These are phyloP conservation scores for Frankliniella intonsa DNA, from an alignment of 2,888 invertebrate genomes.

Conservation along the genomic window DNA sequence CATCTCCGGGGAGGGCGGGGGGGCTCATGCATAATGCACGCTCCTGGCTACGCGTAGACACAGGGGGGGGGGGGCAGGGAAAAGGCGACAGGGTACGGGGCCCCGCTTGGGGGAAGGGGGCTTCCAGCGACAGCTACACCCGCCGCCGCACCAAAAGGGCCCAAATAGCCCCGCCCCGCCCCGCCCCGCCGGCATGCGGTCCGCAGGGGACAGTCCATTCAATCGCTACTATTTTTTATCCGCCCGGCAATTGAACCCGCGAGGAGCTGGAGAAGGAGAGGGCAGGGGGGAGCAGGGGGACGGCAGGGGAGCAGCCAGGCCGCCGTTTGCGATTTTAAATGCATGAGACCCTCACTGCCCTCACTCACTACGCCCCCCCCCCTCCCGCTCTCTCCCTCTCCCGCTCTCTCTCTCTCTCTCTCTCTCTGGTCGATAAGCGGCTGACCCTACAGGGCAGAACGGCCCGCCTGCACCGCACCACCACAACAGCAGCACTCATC, in stretches of 20 bases:
- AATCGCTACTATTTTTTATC: background rate
- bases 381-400: background rate
- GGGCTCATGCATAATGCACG: background rate
- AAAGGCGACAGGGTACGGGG: no score
- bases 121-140: no score
- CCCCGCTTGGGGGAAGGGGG: no score
- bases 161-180: no score
- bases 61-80: no score
- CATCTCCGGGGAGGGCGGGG: no score
- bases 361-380: background rate
- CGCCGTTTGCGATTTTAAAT: background rate
- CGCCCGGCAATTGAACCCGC: slow-evolving; percentile 6
- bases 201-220: background rate
- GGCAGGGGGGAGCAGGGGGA: no score
- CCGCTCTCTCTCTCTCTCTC: background rate
- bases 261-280: background rate
- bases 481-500: no score
- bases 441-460: background rate
- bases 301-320: no score
- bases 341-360: background rate
- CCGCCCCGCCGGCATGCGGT: no score
- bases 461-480: no score
- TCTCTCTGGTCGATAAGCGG: background rate
- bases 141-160: no score
- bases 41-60: background rate